Evolutionary conservation across 2,888 invertebrate species (phyloP), one percentile per base, ranked within the genome.

Genomic region (Drosophila mercatorum): DNA sequence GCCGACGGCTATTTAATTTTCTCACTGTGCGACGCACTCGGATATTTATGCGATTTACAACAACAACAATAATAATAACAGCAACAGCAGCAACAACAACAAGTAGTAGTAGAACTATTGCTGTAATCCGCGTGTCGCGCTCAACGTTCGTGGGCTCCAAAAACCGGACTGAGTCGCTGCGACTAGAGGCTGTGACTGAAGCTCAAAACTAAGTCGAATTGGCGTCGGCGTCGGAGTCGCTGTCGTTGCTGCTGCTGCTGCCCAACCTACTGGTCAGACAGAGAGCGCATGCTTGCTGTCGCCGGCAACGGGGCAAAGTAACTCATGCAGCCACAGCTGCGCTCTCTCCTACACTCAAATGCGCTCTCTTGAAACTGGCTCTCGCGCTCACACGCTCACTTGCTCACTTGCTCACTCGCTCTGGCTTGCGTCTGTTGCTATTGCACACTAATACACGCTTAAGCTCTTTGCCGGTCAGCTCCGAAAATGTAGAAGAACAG

Each of bases 151-250:
- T 83, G 88, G 86, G 83, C 83, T 85, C 77, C 78, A 90, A 91
- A 91, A 91, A 91, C 91, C 91, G 91, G 91, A 91, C 91, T 91
- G 88, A 83, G 75, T 34, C 56, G 51, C 46, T 47, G 80, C 81
- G 58, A 78, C 75, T 79, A 11, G 77, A 62, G 71, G 65, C 80
- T 70, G 67, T 76, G 83, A 57, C 62, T 49, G 63, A 70, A 47
- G 76, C 80, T 65, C 77, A 76, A 71, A 53, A 63, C 63, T 40
- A 64, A 60, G 70, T 66, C 66, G 58, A 31, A 34, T 59, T 47
- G 58, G 67, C 66, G 51, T 68, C 62, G 62, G 72, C 73, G 59
- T 62, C 60, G 68, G 17, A 44, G 68, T 17, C 10, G 43, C 6
- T 14, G 40, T 40, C 47, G 47, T 47, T 22, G 22, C 22, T 22